Base-by-base conservation (phyloP, 2,888 invertebrate genomes). In the Sminthurides aquaticus region DNA sequence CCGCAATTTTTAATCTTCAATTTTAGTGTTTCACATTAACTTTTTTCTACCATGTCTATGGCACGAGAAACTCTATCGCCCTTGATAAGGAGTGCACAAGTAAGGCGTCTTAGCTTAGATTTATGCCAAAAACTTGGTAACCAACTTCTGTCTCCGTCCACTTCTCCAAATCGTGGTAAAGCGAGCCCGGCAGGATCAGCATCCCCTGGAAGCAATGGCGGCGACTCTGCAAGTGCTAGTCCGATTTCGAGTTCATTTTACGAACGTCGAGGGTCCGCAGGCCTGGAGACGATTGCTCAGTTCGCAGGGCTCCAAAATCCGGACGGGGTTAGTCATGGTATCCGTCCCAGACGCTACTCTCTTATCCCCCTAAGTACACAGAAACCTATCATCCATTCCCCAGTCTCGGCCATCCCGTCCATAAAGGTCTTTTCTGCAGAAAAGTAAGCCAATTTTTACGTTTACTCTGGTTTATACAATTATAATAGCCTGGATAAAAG, bases 1-100 rank as follows among this genome's bases (percentile, higher is more conserved):
- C 43, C 8, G 43, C 43, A 34, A 34, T 34, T 15, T 34, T 11
- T n/a, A n/a, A n/a, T n/a, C n/a, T n/a, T n/a, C n/a, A n/a, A n/a
- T n/a, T n/a, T n/a, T n/a, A n/a, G n/a, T n/a, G n/a, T n/a, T n/a
- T n/a, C n/a, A n/a, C n/a, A n/a, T n/a, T n/a, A n/a, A n/a, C n/a
- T n/a, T n/a, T n/a, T n/a, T n/a, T n/a, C 26, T 34, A 28, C 18
- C 15, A 69, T 69, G 69, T 66, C 69, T 25, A 65, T 61, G 5
- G 71, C 68, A 49, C 67, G 66, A 27, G 73, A 73, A 60, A 62
- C 71, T 11, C 60, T 73, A 49, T 71, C 73, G 2, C 73, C 73
- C n/a, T 43, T 68, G 22, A 43, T 73, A 1, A 67, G 62, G 49
- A 68, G 57, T 54, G 48, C 61, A 11, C 65, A 68, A 11, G 55